Evolutionary conservation across 2,797 vertebrate genomes (phyloP).

Genomic region (Betta splendens): DNA sequence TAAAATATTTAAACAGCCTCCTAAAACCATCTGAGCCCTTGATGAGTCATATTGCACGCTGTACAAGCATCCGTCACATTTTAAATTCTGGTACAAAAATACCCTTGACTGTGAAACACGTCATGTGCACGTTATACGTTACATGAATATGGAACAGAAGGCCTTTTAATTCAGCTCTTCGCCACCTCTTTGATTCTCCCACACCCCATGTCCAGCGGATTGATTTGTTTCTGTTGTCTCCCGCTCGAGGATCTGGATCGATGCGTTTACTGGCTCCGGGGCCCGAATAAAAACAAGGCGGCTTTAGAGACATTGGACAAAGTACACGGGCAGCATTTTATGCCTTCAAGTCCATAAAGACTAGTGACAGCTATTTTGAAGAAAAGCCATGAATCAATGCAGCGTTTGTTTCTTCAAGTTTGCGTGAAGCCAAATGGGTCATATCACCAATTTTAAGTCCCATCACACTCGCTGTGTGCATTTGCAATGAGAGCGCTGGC

Average conservation of each 20-base stretch:
- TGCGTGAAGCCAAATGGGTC: constrained; percentile 22
- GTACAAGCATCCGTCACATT: constrained; percentile 4
- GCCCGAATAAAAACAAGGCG: constrained; percentile 28
- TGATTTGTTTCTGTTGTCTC: constrained; percentile 55
- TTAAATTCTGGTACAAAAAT: neutral
- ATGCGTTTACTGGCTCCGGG: constrained; percentile 33
- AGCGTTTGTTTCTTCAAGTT: constrained; percentile 41
- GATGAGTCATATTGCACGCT: neutral
- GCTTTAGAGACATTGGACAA: constrained; percentile 43
- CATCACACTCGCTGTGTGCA: constrained; percentile 9
- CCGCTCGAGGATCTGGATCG: constrained; percentile 48
- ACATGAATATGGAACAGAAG: neutral
- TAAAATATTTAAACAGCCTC: neutral
- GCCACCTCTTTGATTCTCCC: constrained; percentile 14
- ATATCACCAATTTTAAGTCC: constrained; percentile 30
- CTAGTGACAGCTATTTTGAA: constrained; percentile 21
- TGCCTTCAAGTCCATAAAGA: constrained; percentile 38
- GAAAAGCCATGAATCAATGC: constrained; percentile 28
- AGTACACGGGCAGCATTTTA: constrained; percentile 29
- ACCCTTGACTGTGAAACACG: neutral
- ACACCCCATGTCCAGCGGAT: constrained; percentile 33
- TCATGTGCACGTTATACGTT: neutral
- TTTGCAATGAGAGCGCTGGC: constrained; percentile 19
- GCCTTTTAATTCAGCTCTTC: constrained; percentile 6
- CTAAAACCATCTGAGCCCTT: neutral